These are phyloP conservation scores for Ictidomys tridecemlineatus DNA, from an alignment of 2,113 vertebrate species.

Conservation along the genomic window DNA sequence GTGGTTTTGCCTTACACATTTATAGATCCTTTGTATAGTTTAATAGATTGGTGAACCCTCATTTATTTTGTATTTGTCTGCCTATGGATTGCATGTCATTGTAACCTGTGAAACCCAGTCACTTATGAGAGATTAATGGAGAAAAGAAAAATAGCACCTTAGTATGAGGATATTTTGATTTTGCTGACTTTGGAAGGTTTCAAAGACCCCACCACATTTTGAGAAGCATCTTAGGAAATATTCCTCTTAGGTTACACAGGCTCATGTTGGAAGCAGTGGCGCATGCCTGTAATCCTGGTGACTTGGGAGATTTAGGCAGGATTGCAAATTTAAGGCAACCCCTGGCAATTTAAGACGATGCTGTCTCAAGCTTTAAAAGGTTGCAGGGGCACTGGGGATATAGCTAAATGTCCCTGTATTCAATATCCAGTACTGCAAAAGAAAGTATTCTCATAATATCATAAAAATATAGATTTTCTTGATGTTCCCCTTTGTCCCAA, in stretches of 20 bases:
- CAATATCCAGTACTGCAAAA: no score
- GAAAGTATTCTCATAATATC: not conserved
- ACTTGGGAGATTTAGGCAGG: no score
- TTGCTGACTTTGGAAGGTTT: not conserved
- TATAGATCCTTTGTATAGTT: not conserved
- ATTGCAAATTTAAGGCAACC: no score
- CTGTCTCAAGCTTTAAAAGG: no score
- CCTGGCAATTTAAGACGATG: no score
- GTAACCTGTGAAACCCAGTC: not conserved
- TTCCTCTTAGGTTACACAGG: not conserved
- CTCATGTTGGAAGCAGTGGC: no score
- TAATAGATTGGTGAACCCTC: not conserved
- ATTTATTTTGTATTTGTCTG: not conserved
- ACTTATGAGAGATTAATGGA: not conserved
- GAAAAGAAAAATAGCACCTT: not conserved
- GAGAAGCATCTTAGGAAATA: not conserved
- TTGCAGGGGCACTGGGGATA: no score
- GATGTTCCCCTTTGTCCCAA: not conserved
- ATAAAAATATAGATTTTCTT: not conserved
- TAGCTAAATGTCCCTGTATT: no score
- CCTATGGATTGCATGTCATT: not conserved
- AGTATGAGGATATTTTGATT: not conserved
- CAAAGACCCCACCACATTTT: not conserved
- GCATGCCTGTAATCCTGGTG: no score
- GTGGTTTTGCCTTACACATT: not conserved